Percentiles rank a stretch among this genome's conserved stretches.
Conservation (phyloP, 2,888 invertebrate genomes). For the Sympetrum striolatum region DNA sequence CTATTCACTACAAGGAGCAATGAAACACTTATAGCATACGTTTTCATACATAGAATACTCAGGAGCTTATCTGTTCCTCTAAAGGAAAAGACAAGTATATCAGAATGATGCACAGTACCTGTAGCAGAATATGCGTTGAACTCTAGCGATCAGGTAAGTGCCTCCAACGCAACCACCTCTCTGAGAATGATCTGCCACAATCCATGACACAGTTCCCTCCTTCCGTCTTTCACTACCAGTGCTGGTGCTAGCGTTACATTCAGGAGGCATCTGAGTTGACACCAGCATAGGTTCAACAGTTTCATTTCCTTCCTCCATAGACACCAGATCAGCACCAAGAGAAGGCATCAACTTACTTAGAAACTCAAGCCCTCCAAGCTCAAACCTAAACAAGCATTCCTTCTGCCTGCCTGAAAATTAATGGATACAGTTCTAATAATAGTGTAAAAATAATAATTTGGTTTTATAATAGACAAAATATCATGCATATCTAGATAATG, state of each 20-base stretch:
- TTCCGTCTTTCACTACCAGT: background rate
- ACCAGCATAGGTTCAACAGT: background rate
- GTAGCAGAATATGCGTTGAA: slow-evolving; percentile 15
- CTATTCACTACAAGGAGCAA: background rate
- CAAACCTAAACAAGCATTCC: slow-evolving; percentile 8
- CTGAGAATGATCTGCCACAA: background rate
- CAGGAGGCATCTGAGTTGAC: background rate
- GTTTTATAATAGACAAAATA: no score
- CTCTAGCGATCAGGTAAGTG: background rate
- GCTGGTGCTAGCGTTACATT: background rate
- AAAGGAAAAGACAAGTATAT: no score
- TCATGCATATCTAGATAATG: no score
- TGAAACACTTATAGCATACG: background rate
- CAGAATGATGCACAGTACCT: background rate
- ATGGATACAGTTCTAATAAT: background rate
- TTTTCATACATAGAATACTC: background rate
- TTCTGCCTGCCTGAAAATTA: background rate
- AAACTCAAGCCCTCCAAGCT: slow-evolving; percentile 12
- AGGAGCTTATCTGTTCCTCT: no score
- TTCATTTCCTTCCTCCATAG: background rate
- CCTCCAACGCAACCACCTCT: background rate
- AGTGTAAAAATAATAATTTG: no score
- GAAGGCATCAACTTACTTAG: background rate
- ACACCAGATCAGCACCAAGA: background rate
- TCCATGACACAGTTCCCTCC: background rate